Conservation (phyloP, 2,888 invertebrate genomes). For the Lithophane leautieri region DNA sequence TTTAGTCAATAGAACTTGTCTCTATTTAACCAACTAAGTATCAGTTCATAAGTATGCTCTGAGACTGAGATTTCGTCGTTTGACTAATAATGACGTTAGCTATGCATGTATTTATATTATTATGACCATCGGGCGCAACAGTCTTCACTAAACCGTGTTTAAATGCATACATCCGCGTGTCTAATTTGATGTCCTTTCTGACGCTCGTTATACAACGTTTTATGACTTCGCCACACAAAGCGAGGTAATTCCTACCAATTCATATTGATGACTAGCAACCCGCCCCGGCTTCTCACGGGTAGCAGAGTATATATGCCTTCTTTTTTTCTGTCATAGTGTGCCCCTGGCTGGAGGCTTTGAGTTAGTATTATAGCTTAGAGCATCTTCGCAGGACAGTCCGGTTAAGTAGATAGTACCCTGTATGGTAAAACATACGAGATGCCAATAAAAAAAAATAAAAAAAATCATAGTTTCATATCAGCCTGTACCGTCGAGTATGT, state of each 20-base stretch:
- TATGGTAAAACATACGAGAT: no score
- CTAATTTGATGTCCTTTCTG: constrained; percentile 29
- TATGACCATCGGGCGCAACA: neutral
- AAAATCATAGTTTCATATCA: no score
- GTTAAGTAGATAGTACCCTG: no score
- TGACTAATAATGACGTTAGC: neutral
- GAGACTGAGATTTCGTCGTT: neutral
- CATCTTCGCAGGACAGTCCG: no score
- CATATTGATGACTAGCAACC: neutral
- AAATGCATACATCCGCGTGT: constrained; percentile 11
- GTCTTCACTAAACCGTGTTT: neutral
- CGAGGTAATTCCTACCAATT: constrained; percentile 6
- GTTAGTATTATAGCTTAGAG: no score
- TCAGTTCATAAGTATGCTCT: neutral
- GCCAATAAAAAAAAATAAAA: no score
- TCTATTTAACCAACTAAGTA: neutral
- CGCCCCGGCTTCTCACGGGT: no score
- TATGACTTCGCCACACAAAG: constrained; percentile 28
- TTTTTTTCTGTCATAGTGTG: no score
- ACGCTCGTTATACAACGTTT: constrained; percentile 16
- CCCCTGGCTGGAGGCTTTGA: no score
- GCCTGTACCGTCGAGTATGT: no score
- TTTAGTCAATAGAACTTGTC: neutral
- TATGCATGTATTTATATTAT: neutral
- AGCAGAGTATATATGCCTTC: no score